Conservation (phyloP, 2,797 vertebrate species). For the Fistularia commersonii region DNA sequence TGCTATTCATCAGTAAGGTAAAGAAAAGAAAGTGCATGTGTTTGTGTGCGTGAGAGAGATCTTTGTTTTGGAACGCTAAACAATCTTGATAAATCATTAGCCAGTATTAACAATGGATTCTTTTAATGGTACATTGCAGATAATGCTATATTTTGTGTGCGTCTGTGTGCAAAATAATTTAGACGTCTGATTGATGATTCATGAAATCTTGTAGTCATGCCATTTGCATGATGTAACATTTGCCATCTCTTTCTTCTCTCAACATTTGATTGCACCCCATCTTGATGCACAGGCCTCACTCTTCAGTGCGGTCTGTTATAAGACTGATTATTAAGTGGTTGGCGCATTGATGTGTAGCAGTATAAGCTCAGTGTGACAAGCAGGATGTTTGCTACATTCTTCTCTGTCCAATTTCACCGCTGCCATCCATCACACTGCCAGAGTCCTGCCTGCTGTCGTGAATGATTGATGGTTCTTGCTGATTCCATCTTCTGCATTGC, state of each 20-base stretch:
- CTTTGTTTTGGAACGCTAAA: too few relatives aligned
- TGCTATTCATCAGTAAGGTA: too few relatives aligned
- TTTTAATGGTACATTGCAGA: too few relatives aligned
- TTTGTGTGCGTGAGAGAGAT: too few relatives aligned
- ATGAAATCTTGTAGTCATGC: too few relatives aligned
- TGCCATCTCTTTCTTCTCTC: constrained; percentile 12
- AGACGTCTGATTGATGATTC: too few relatives aligned
- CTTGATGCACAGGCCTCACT: constrained; percentile 3
- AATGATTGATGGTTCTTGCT: constrained; percentile 62
- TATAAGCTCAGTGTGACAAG: constrained; percentile 49
- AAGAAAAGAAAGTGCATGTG: too few relatives aligned
- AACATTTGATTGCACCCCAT: not conserved
- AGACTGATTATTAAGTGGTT: constrained; percentile 33
- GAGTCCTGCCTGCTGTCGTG: constrained; percentile 47
- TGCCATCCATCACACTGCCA: constrained; percentile 65
- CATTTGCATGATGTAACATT: too few relatives aligned
- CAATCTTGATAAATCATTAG: too few relatives aligned
- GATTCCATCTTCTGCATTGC: constrained; percentile 43
- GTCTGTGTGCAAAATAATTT: too few relatives aligned
- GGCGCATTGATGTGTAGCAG: constrained; percentile 42
- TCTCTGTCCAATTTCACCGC: constrained; percentile 57
- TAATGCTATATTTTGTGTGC: too few relatives aligned
- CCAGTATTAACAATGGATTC: too few relatives aligned
- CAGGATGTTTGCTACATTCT: constrained; percentile 50
- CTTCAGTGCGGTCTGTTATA: constrained; percentile 6